These are phyloP conservation scores for Chrysolina oricalcia DNA, from an alignment of 2,888 invertebrate genomes.

Conservation along the genomic window DNA sequence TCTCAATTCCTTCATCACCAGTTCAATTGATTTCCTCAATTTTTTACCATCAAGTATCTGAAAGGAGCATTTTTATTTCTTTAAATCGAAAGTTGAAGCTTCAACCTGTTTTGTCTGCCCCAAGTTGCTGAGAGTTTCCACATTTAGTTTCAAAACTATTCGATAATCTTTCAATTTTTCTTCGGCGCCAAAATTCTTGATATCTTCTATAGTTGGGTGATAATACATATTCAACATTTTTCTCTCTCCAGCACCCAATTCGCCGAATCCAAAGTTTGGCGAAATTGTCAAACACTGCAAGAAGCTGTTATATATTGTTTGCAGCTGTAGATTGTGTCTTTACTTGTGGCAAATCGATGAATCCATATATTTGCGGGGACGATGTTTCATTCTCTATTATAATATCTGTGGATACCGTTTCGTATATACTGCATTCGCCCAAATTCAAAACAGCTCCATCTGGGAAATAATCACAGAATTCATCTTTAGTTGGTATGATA, in stretches of 20 bases:
- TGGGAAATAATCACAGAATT: conserved; percentile 32
- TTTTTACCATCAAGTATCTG: conserved; percentile 47
- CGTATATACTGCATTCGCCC: conserved; percentile 54
- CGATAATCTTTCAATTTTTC: conserved; percentile 33
- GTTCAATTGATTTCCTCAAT: conserved; percentile 44
- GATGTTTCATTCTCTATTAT: conserved; percentile 50
- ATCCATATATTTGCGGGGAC: conserved; percentile 54
- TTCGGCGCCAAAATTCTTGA: conserved; percentile 46
- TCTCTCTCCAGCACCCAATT: conserved; percentile 49
- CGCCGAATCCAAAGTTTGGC: conserved; percentile 56
- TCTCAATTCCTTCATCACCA: conserved; percentile 48
- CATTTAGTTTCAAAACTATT: conserved; percentile 16
- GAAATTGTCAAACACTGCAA: conserved; percentile 53
- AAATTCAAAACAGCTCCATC: conserved; percentile 51
- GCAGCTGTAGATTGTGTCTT: neutral
- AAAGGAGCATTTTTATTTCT: conserved; percentile 19
- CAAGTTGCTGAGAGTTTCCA: conserved; percentile 46
- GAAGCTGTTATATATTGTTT: neutral
- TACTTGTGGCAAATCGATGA: conserved; percentile 57
- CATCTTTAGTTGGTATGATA: conserved; percentile 37
- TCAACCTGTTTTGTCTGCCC: conserved; percentile 47
- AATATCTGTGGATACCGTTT: conserved; percentile 54
- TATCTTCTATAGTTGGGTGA: conserved; percentile 52
- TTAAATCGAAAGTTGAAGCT: neutral
- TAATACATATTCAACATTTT: conserved; percentile 47